These are phyloP conservation scores for Pycnomerus fuliginosus DNA, from an alignment of 2,888 invertebrate genomes.

Conservation along the genomic window DNA sequence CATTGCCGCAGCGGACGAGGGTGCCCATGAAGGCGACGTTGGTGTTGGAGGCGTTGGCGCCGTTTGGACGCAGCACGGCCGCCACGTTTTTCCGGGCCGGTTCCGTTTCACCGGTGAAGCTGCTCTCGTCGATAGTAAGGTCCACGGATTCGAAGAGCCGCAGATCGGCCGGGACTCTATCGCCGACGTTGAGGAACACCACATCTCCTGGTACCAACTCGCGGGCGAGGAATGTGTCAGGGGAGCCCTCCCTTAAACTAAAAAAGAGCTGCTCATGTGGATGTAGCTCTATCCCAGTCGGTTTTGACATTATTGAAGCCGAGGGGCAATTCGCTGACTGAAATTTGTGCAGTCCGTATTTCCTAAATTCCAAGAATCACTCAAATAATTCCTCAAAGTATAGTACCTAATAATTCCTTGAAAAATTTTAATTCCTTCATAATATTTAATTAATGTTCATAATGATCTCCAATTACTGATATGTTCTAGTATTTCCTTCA, in stretches of 20 bases:
- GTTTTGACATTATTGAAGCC: too few species aligned
- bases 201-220: constrained; percentile 98
- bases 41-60: constrained; percentile 67
- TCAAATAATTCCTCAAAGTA: too few species aligned
- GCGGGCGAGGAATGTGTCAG: constrained; percentile 89
- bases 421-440: too few species aligned
- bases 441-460: too few species aligned
- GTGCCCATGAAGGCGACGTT: constrained; percentile 99
- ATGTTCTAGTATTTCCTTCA: too few species aligned
- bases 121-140: constrained; percentile 94
- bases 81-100: constrained; percentile 78
- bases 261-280: constrained; percentile 30
- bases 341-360: too few species aligned
- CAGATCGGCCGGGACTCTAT: constrained; percentile 95
- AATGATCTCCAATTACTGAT: too few species aligned
- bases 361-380: too few species aligned
- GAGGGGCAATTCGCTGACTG: too few species aligned
- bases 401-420: too few species aligned
- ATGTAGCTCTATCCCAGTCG: too few species aligned
- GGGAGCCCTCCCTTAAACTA: constrained; percentile 82
- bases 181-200: constrained; percentile 89
- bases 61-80: constrained; percentile 57
- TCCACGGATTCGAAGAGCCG: constrained; percentile 91
- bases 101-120: constrained; percentile 98
- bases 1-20: constrained; percentile 91